Evolutionary conservation across 1,140 invertebrate genomes (phyloP), one percentile per base, ranked within the genome.

Genomic region (Hylaeus anthracinus): DNA sequence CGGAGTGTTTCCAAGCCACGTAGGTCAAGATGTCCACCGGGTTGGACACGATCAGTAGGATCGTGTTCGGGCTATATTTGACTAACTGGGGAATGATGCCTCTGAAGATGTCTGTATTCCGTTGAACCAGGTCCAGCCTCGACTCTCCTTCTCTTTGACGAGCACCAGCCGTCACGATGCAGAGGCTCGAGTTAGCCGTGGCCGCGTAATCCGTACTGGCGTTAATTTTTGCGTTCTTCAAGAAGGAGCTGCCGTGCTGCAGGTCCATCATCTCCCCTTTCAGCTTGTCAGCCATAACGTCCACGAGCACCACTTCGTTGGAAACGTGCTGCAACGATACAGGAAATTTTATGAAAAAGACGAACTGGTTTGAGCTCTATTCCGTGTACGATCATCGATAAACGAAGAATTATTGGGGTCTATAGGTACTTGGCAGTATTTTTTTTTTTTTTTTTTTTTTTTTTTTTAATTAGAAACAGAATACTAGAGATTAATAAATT

Each of bases 1-100:
- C 97, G 81, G 97, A 98, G 48, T 98, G 89, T 91, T 98, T 98
- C 98, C 98, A 98, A 3, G 97, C 96, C n/a, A 98, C 97, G 89
- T 98, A 98, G 5, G 97, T 98, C 78, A 98, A 92, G 85, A 98
- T 96, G 90, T 98, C 98, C 6, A 98, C 97, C 66, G 98, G 98
- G 92, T 98, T 98, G 76, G 97, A 98, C 1, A 98, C 97, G 87
- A 98, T 96, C 43, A 98, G 89, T n/a, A 98, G 92, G 72, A 98
- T 96, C 37, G 97, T 96, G 85, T 98, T 95, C 2, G 98, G 98
- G 83, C 97, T 98, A 93, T 98, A 95, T 91, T 98, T 96, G 4
- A 98, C 95, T 51, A 98, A 92, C 85, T 96, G 90, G 1, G 97
- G 97, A 81, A 98, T 96, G 84, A 98, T 97, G 69, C 94, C 93